These are phyloP conservation scores for Xanthia icteritia DNA, from an alignment of 2,888 invertebrate species.

Conservation along the genomic window DNA sequence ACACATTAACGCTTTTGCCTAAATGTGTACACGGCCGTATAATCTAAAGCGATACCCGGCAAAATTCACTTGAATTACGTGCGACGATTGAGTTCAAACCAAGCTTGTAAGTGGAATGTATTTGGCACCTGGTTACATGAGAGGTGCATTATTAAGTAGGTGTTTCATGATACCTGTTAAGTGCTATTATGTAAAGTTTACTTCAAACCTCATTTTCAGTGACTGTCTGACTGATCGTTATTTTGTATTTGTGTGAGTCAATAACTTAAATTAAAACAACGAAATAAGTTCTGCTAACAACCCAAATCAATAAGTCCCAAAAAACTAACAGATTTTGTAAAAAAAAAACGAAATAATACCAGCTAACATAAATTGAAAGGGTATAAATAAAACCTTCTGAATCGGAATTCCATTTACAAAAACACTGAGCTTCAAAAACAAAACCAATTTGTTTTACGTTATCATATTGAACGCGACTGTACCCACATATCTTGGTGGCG, in stretches of 20 bases:
- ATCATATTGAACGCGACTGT: slow-evolving; percentile 56
- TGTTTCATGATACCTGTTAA: background rate
- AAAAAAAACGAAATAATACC: slow-evolving; percentile 30
- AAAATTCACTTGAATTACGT: slow-evolving; percentile 34
- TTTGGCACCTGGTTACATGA: background rate
- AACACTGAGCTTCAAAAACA: slow-evolving; percentile 35
- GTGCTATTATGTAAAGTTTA: background rate
- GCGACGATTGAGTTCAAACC: slow-evolving; percentile 18
- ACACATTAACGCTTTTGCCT: slow-evolving; percentile 27
- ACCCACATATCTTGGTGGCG: slow-evolving; percentile 59
- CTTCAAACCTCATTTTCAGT: background rate
- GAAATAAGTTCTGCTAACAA: background rate
- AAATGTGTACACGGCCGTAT: slow-evolving; percentile 51
- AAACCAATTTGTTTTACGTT: slow-evolving; percentile 52
- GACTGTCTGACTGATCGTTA: fast-evolving
- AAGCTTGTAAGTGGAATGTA: background rate
- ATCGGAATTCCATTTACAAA: slow-evolving; percentile 44
- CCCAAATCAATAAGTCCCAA: slow-evolving; percentile 8
- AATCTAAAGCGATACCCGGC: slow-evolving; percentile 1
- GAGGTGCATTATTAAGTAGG: background rate
- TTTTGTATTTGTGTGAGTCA: background rate
- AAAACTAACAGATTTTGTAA: background rate
- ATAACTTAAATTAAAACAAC: background rate
- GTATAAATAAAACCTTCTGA: slow-evolving; percentile 34
- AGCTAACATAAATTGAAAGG: slow-evolving; percentile 42